Base-by-base conservation (phyloP, 2,888 invertebrate genomes). In the Lacanobia oleracea region DNA sequence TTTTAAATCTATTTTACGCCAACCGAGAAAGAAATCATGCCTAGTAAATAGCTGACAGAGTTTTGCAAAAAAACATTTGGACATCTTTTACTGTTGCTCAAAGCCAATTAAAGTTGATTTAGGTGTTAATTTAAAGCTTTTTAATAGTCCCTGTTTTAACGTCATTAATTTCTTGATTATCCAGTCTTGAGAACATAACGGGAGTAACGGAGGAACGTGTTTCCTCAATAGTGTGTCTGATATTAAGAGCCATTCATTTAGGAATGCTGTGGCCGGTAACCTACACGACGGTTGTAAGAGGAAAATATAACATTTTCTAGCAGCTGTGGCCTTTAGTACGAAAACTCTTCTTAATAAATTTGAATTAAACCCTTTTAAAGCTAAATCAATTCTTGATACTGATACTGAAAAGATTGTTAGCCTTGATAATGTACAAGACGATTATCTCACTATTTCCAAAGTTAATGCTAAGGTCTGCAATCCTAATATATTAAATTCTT, bases 51-150 rank as follows among this genome's bases (percentile, higher is more conserved):
- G 5, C 10, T 51, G 14, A 14, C 1, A 16, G n/a, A 51, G 37
- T 53, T 37, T 37, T 1, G 14, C 12, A 2, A n/a, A 23, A 33
- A 37, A 43, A 23, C 37, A 2, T 5, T 23, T 2, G 7, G 57
- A 1, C 57, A 9, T 53, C 9, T 18, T 37, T 75, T 56, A 74
- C 67, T 56, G 67, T 75, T 74, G 33, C 7, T 66, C 23, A 10
- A 16, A 48, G 0, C 21, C 53, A 16, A 54, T 50, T 65, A 33
- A 65, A 60, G 18, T 60, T 57, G 57, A 57, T 74, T 72, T 53
- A 73, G n/a, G 51, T 33, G 21, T 21, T 50, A 53, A 59, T 73
- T 64, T 62, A 50, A 23, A 62, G n/a, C 45, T 54, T 27, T 59
- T 73, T 51, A 59, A 40, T 43, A 27, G 37, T n/a, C 21, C 37